phyloP scores from a whole-genome alignment of 2,888 invertebrate species.

The Pachydiplax longipennis region DNA sequence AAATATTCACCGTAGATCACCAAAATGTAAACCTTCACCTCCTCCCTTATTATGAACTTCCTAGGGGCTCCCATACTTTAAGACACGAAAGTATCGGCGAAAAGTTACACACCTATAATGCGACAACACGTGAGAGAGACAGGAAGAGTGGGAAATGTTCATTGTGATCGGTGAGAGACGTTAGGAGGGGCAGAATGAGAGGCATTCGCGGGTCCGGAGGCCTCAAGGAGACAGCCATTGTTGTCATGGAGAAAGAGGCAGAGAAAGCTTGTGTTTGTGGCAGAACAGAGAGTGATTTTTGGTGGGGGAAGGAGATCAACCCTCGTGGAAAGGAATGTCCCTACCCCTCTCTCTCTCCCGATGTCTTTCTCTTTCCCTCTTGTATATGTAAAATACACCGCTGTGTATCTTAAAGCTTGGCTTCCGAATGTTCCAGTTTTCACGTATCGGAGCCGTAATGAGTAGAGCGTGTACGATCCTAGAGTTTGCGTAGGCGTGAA shows the following conservation, averaged over 20 bases:
- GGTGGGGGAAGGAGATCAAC: neutral
- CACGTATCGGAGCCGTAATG: too few relatives aligned
- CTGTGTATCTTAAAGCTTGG: too few relatives aligned
- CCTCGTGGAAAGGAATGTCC: neutral
- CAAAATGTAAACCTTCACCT: neutral
- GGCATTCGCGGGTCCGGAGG: neutral
- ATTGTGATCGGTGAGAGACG: neutral
- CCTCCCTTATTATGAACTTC: neutral
- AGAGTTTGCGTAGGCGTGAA: too few relatives aligned
- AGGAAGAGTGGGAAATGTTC: too few relatives aligned
- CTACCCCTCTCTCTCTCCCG: neutral
- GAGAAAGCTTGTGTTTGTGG: neutral
- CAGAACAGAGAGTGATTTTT: neutral
- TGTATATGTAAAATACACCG: too few relatives aligned
- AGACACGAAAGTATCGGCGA: neutral
- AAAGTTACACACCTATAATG: neutral
- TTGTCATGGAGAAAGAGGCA: neutral
- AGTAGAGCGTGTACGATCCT: too few relatives aligned
- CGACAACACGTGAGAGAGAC: neutral
- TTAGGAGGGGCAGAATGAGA: neutral
- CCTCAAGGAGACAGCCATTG: neutral
- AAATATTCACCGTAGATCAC: too few relatives aligned
- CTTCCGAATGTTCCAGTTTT: too few relatives aligned
- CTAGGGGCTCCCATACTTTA: neutral
- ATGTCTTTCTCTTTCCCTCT: neutral